Conservation (phyloP, 1,140 invertebrate species). For the Nephila pilipes region DNA sequence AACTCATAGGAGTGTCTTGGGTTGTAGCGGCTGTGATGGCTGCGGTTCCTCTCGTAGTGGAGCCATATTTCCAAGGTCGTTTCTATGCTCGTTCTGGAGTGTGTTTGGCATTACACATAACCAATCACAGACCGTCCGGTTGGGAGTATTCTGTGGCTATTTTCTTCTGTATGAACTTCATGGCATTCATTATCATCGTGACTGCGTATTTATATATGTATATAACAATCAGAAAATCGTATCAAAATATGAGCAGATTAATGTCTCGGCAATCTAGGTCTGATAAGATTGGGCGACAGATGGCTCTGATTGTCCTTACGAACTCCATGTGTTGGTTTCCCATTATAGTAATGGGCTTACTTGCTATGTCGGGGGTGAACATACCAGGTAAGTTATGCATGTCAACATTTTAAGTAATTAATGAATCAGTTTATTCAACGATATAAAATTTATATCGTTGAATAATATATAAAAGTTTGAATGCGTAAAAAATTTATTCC, state of each 20-base stretch:
- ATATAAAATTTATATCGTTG: no score
- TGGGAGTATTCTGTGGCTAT: conserved; percentile 89
- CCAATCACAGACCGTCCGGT: conserved; percentile 81
- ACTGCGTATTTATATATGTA: conserved; percentile 83
- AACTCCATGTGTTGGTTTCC: conserved; percentile 83
- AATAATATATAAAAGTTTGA: no score
- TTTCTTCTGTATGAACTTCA: conserved; percentile 85
- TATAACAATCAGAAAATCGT: conserved; percentile 85
- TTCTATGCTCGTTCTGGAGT: conserved; percentile 88
- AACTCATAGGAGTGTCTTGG: conserved; percentile 85
- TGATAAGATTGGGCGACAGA: conserved; percentile 80
- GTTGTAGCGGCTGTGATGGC: conserved; percentile 85
- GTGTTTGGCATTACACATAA: conserved; percentile 88
- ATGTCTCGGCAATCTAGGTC: conserved; percentile 75
- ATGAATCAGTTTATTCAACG: not conserved
- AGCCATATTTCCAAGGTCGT: conserved; percentile 84
- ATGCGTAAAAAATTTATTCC: no score
- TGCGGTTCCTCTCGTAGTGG: conserved; percentile 86
- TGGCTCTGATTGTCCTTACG: conserved; percentile 82
- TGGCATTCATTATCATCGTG: conserved; percentile 82
- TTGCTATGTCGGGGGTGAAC: conserved; percentile 81
- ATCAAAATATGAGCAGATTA: conserved; percentile 82
- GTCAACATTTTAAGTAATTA: not conserved
- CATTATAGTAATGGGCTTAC: conserved; percentile 82
- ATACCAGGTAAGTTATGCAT: conserved; percentile 78